Evolutionary conservation across 92 coral and sea anemone species (phyloP).

Genomic region (Phymanthus crucifer): DNA sequence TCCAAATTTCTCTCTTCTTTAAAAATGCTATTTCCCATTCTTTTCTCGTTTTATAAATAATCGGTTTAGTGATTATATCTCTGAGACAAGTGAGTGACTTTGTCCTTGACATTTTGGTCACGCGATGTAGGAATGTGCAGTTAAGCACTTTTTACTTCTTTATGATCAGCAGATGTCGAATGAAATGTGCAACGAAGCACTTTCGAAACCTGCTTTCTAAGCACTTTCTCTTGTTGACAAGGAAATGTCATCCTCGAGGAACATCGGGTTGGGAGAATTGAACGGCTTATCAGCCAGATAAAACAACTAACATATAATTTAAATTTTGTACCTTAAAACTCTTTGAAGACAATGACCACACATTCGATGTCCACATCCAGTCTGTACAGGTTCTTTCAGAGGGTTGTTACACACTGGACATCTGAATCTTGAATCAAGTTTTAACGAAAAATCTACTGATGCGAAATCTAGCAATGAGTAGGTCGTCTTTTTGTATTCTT

Average conservation of each 20-base stretch:
- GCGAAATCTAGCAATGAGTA: conserved; percentile 8
- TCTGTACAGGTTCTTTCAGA: conserved; percentile 49
- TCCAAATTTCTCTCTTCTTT: too few relatives aligned
- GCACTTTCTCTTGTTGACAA: background rate
- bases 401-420: conserved; percentile 44
- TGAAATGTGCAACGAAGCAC: conserved; percentile 20
- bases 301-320: too few relatives aligned
- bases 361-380: conserved; percentile 49
- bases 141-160: conserved; percentile 16
- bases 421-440: conserved; percentile 23
- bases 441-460: conserved; percentile 25
- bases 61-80: too few relatives aligned
- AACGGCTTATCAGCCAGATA: too few relatives aligned
- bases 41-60: too few relatives aligned
- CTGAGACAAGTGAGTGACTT: too few relatives aligned
- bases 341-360: conserved; percentile 38
- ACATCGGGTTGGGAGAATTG: too few relatives aligned
- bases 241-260: background rate
- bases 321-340: conserved; percentile 16
- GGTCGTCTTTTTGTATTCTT: too few relatives aligned
- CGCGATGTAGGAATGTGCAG: background rate
- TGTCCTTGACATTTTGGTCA: too few relatives aligned
- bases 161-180: too few relatives aligned
- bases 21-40: too few relatives aligned
- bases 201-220: background rate